A percentile compares a stretch with the other conserved stretches of the same genome.
Conservation (phyloP, 1,140 invertebrate genomes). For the Microvelia longipes region DNA sequence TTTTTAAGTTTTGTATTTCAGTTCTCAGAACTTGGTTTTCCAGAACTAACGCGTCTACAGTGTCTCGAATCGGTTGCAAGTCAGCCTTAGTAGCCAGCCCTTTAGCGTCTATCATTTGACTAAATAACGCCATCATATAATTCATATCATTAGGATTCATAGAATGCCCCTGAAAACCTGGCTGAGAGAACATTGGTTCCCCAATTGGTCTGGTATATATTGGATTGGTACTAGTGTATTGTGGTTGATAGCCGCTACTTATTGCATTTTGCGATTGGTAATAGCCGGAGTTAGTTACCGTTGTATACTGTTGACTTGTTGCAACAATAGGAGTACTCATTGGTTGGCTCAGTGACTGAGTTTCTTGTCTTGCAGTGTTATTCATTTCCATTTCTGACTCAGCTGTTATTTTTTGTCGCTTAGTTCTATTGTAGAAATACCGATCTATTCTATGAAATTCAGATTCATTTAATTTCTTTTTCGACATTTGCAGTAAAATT, state of each 20-base stretch:
- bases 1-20: not conserved
- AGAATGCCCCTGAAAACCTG: not conserved
- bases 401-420: no score
- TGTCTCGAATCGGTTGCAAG: not conserved
- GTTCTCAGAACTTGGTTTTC: not conserved
- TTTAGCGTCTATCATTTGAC: not conserved
- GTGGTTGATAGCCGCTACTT: not conserved
- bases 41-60: not conserved
- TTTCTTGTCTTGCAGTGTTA: no score
- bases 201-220: not conserved
- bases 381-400: no score
- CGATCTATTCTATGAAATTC: no score
- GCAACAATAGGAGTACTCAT: no score
- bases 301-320: not conserved
- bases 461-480: no score
- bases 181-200: not conserved
- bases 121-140: not conserved
- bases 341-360: no score
- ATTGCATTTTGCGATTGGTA: not conserved
- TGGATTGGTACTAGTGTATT: not conserved
- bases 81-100: not conserved
- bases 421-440: no score
- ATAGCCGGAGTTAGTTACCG: not conserved
- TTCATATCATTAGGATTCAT: not conserved
- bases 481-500: no score